A percentile compares a stretch with the other conserved stretches of the same genome.
phyloP scores from a whole-genome alignment of 2,888 invertebrate species.

The Tyria jacobaeae region DNA sequence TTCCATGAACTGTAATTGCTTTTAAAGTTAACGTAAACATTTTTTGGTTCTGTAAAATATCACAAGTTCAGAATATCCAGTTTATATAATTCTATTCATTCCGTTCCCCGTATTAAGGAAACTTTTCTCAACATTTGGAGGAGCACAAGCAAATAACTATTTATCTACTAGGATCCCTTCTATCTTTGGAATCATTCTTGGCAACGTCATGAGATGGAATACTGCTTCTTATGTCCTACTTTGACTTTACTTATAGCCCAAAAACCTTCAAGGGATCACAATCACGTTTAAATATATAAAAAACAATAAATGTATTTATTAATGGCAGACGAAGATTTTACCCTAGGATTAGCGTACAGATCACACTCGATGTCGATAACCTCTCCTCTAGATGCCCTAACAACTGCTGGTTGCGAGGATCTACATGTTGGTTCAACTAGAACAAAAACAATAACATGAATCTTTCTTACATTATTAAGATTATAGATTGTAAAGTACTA shows the following conservation, averaged over 20 bases:
- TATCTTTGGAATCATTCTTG: too few species aligned
- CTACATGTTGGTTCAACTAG: conserved; percentile 89
- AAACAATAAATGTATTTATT: not conserved
- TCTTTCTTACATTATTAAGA: too few species aligned
- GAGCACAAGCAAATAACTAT: not conserved
- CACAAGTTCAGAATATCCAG: not conserved
- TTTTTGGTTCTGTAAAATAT: too few species aligned
- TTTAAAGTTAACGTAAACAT: too few species aligned
- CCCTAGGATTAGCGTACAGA: conserved; percentile 92
- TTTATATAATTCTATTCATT: too few species aligned
- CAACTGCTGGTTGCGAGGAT: conserved; percentile 86
- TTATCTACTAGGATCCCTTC: too few species aligned
- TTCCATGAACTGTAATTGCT: too few species aligned
- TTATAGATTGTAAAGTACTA: too few species aligned
- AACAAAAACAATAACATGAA: conserved; percentile 22
- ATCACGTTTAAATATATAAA: not conserved
- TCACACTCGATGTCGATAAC: conserved; percentile 88
- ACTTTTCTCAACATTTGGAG: not conserved
- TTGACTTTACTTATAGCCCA: not conserved
- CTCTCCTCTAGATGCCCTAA: conserved; percentile 89
- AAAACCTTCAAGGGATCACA: not conserved
- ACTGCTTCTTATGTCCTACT: not conserved
- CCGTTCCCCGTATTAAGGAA: not conserved
- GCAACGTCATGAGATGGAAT: too few species aligned
- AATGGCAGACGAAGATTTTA: conserved; percentile 46